Evolutionary conservation across 2,797 vertebrate genomes (phyloP).

Genomic region (Myotis planiceps): DNA sequence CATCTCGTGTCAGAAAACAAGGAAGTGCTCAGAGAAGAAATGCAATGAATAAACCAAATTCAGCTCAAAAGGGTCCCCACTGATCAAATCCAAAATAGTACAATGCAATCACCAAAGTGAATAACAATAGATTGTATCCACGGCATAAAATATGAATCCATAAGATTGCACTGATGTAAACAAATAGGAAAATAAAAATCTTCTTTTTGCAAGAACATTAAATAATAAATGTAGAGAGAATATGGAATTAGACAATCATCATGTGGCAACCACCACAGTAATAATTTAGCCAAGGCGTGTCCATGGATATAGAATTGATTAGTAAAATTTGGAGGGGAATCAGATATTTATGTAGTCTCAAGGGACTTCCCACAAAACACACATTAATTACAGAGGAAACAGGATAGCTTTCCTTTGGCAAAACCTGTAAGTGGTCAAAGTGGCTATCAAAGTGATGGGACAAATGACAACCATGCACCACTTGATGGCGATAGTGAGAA

Average conservation of each 20-base stretch:
- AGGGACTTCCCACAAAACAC: background rate
- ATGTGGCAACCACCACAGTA: background rate
- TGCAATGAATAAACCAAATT: background rate
- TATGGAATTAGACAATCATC: background rate
- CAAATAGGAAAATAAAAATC: background rate
- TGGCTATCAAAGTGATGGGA: background rate
- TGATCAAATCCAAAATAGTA: background rate
- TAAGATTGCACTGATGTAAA: background rate
- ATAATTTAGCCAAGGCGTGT: background rate
- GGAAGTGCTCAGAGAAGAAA: background rate
- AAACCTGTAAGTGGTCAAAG: background rate
- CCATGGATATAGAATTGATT: background rate
- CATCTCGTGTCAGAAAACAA: background rate
- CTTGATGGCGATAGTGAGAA: rapidly evolving
- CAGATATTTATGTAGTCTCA: background rate
- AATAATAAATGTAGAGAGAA: background rate
- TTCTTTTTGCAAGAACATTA: background rate
- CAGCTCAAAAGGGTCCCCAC: background rate
- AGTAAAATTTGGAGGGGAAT: background rate
- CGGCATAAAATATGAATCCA: background rate
- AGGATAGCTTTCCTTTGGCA: background rate
- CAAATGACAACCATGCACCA: rapidly evolving
- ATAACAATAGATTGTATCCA: background rate
- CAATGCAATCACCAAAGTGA: background rate
- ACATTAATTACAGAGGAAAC: background rate